Evolutionary conservation across 2,113 vertebrate species (phyloP).

Genomic region (Cavia porcellus): DNA sequence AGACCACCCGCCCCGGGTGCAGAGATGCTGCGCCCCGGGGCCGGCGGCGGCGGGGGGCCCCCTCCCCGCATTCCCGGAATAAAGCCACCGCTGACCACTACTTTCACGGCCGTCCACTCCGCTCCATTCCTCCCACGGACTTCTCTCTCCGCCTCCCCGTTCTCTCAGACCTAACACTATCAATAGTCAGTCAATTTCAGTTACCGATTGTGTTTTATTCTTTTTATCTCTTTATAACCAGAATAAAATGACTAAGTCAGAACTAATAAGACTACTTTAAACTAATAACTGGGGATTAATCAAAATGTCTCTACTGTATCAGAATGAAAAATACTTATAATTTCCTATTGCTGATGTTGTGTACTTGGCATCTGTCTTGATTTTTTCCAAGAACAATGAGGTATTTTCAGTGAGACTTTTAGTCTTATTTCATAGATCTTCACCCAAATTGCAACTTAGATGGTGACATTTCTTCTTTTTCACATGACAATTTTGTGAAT

Average conservation of each 20-base stretch:
- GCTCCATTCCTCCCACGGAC: too few species aligned
- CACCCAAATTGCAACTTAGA: slow-evolving; percentile 44
- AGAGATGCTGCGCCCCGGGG: too few species aligned
- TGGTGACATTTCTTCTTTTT: slow-evolving; percentile 50
- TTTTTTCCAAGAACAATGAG: neutral
- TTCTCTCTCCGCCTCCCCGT: too few species aligned
- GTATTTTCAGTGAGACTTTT: neutral
- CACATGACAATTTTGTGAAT: neutral
- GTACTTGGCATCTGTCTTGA: neutral
- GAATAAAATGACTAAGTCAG: neutral
- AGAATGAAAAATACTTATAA: neutral
- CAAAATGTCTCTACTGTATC: neutral
- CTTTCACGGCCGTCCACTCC: too few species aligned
- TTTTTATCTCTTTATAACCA: neutral
- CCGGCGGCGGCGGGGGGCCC: too few species aligned
- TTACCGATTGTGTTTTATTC: neutral
- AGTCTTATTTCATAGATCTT: neutral
- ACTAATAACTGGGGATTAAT: neutral
- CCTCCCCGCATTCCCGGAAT: too few species aligned
- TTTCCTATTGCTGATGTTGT: neutral
- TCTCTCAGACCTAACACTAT: too few species aligned
- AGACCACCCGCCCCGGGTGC: too few species aligned
- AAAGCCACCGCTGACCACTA: too few species aligned
- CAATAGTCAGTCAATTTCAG: too few species aligned
- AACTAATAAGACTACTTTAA: neutral